Percentiles rank a stretch among this genome's conserved stretches.
These are phyloP conservation scores for Xestia xanthographa DNA, from an alignment of 2,888 invertebrate species.

Conservation along the genomic window DNA sequence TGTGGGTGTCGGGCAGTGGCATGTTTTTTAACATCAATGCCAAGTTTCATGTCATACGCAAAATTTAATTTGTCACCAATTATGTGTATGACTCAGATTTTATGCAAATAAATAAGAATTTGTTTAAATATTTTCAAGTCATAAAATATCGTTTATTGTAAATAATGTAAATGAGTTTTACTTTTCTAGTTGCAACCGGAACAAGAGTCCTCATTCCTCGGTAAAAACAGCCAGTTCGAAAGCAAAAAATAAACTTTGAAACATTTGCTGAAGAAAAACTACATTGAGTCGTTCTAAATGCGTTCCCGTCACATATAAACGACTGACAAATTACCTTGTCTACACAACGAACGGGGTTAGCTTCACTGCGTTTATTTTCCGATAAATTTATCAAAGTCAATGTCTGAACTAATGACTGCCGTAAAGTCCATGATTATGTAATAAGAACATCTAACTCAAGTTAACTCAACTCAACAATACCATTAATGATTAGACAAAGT, in stretches of 20 bases:
- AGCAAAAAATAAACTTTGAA: neutral
- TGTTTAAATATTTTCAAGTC: neutral
- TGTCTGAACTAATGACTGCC: conserved; percentile 28
- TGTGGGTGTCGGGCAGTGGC: conserved; percentile 14
- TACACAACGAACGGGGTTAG: conserved; percentile 3
- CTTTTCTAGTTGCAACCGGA: conserved; percentile 1
- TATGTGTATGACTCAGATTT: conserved; percentile 23
- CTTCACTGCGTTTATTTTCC: conserved; percentile 25
- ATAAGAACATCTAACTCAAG: neutral
- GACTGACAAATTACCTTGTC: conserved; percentile 51
- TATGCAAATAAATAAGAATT: neutral
- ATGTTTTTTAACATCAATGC: conserved; percentile 24
- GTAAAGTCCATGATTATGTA: neutral
- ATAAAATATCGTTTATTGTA: neutral
- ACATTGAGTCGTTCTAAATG: conserved; percentile 35
- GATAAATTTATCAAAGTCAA: conserved; percentile 38
- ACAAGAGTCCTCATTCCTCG: conserved; percentile 23
- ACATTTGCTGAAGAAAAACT: conserved; percentile 4
- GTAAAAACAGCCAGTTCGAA: conserved; percentile 4
- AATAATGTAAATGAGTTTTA: neutral
- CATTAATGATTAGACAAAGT: neutral
- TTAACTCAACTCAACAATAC: neutral
- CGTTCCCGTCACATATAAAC: conserved; percentile 30
- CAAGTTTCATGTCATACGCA: conserved; percentile 29
- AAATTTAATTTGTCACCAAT: conserved; percentile 39